Base-by-base conservation (phyloP, 2,888 invertebrate species). In the Dasypogon diadema region DNA sequence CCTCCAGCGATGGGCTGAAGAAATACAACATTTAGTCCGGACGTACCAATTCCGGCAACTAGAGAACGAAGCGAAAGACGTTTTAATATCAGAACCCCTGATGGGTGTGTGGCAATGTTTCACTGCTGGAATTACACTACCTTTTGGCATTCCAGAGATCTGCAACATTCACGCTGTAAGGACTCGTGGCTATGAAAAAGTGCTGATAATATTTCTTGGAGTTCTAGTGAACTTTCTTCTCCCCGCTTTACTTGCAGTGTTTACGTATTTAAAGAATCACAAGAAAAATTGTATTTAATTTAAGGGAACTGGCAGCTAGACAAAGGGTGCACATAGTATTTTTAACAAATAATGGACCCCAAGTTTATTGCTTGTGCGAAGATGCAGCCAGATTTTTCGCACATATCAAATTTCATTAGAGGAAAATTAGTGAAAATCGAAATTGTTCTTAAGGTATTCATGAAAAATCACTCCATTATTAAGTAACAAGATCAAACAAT, bases 31-130 rank as follows among this genome's bases (percentile, higher is more conserved):
- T 34, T 22, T 8, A 42, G 48, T 21, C 21, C 51, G 18, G n/a
- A 14, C 21, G 2, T 16, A 16, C 21, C 12, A 12, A 21, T 16
- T 51, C 18, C 18, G 18, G 3, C 51, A 12, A 6, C 5, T 12
- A 1, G n/a, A 42, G 8, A n/a, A 2, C 42, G 12, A n/a, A 42
- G 42, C 2, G n/a, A 42, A 42, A 16, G 14, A 10, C 65, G 24
- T 42, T 65, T 65, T 65, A 65, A 46, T 65, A 65, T 65, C 37
- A 48, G 65, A 21, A 65, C 22, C 65, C 65, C 65, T 37, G 46
- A 21, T 24, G 42, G 65, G 48, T 24, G 18, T 46, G 37, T 48
- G 46, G 65, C 46, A 65, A 65, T 65, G 65, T 65, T 65, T 65
- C 65, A 65, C 46, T 65, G 10, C 14, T 10, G 12, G 46, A 65